A percentile compares a stretch with the other conserved stretches of the same genome.
These are phyloP conservation scores for Cylindroiulus punctatus DNA, from an alignment of 2,888 invertebrate genomes.

Conservation along the genomic window DNA sequence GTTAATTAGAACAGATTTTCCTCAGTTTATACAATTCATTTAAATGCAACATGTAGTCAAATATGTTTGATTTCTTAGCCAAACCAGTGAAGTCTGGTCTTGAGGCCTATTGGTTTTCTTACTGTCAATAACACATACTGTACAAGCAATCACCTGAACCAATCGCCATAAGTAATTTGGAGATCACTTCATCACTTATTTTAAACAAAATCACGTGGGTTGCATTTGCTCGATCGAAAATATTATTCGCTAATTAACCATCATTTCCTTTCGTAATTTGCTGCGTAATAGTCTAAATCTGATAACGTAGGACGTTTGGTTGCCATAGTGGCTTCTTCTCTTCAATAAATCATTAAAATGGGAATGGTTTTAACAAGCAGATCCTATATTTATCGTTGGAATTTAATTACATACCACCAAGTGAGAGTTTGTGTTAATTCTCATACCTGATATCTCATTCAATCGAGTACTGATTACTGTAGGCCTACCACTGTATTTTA, in stretches of 20 bases:
- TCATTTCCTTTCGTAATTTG: neutral
- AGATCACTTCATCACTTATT: neutral
- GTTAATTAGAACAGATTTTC: no score
- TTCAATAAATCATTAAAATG: slow-evolving; percentile 1
- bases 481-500: no score
- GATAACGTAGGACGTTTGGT: neutral
- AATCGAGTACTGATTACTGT: no score
- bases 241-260: neutral
- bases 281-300: neutral
- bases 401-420: neutral
- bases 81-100: no score
- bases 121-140: no score
- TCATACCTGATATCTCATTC: no score
- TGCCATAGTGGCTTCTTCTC: slow-evolving; percentile 32
- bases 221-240: neutral
- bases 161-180: neutral
- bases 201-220: neutral
- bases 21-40: no score
- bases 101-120: no score
- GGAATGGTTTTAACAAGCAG: neutral
- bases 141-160: neutral
- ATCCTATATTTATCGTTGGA: neutral
- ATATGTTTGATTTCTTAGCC: no score
- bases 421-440: neutral
- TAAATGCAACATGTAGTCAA: no score